Evolutionary conservation across 2,113 vertebrate genomes (phyloP).

Genomic region (Romanogobio albipinnatus): DNA sequence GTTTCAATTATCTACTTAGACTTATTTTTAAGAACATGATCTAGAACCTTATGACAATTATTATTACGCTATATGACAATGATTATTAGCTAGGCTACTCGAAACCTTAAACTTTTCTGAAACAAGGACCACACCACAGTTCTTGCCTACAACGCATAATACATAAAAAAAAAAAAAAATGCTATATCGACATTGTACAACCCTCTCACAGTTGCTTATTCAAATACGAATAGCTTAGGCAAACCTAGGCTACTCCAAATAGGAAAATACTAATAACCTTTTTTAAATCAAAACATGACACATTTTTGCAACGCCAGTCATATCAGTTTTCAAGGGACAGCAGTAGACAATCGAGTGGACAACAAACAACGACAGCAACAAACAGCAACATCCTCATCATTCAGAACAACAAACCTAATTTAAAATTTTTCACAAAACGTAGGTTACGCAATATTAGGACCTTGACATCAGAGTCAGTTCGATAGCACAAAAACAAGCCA

Average conservation of each 20-base stretch:
- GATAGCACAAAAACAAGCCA: neutral
- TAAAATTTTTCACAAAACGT: neutral
- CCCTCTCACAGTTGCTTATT: neutral
- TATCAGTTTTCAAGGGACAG: neutral
- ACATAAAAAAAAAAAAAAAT: neutral
- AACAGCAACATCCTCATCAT: neutral
- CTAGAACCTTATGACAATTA: neutral
- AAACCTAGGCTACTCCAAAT: neutral
- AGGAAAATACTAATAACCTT: neutral
- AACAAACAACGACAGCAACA: neutral
- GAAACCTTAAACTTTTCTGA: neutral
- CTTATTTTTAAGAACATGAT: neutral
- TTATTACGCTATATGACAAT: neutral
- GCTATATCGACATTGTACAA: neutral
- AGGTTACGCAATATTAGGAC: neutral
- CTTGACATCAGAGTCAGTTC: neutral
- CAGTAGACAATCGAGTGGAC: neutral
- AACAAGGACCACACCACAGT: neutral
- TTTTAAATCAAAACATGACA: neutral
- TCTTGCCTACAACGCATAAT: neutral
- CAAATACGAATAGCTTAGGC: neutral
- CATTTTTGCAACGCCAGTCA: neutral
- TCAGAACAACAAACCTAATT: neutral
- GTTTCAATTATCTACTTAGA: neutral
- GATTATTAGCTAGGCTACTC: neutral